Base-by-base conservation (phyloP, 2,888 invertebrate genomes). In the Lysandra coridon region DNA sequence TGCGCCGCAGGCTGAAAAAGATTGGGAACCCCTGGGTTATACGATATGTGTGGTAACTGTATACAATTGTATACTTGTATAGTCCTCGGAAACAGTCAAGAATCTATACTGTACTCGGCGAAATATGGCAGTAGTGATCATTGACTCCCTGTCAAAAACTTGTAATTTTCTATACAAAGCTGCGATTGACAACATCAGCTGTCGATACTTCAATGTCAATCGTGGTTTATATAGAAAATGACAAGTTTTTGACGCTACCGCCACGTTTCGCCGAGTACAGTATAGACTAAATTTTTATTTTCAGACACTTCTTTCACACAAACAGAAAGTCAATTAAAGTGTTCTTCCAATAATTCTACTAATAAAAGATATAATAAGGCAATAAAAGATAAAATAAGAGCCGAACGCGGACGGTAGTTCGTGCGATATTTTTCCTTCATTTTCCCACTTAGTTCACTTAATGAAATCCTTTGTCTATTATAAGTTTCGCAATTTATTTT, bases 361-460 rank as follows among this genome's bases (percentile, higher is more conserved):
- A 44, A 44, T 74, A 74, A 74, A 74, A 74, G 74, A 74, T 44
- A 44, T 44, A 30, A 74, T 73, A 73, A 73, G 40, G 40, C 73
- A 40, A 73, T 73, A 76, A 17, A 57, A 57, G 30, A 57, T 57
- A 33, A 7, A 74, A 74, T 74, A 74, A 74, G 40, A 44, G 7
- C 57, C 4, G 33, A 23, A 76, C 76, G 33, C 33, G 53, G 53
- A 17, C 57, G 30, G 40, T 75, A 30, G 23, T 37, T 33, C 30
- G 76, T 53, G 76, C 33, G 23, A 76, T 76, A 76, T 49, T 76
- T 57, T 76, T 57, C 30, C 57, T 76, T 33, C 57, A 57, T 76
- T 76, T 76, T 76, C 44, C 76, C 76, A 76, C 76, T 75, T 75
- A 75, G 75, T 49, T 75, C 75, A 75, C 75, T 76, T 76, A 76